Conservation (phyloP, 2,888 invertebrate genomes). For the Lithophane ornitopus region DNA sequence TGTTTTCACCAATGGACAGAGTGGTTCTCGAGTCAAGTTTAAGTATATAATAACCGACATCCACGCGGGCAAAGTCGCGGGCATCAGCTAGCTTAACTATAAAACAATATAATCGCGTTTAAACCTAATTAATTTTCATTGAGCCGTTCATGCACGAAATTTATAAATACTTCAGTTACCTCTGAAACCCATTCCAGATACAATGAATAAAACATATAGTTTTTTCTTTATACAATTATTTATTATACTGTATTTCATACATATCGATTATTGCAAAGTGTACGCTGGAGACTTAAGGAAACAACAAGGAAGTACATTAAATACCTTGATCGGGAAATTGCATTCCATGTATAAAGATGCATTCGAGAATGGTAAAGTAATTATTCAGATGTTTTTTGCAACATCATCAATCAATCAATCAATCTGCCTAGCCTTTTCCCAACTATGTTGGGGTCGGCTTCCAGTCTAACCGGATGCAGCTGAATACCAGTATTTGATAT, state of each 20-base stretch:
- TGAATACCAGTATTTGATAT: too few relatives aligned
- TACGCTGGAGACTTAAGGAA: constrained; percentile 21
- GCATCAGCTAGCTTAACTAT: too few relatives aligned
- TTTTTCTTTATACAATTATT: constrained; percentile 20
- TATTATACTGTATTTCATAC: constrained; percentile 7
- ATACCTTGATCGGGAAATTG: constrained; percentile 67
- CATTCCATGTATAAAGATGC: constrained; percentile 75
- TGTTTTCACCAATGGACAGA: too few relatives aligned
- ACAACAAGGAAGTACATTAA: constrained; percentile 42
- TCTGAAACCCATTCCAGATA: constrained; percentile 46
- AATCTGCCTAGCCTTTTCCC: too few relatives aligned
- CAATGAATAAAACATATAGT: constrained; percentile 9
- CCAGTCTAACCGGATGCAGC: too few relatives aligned
- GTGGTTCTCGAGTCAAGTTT: too few relatives aligned
- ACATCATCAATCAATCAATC: neutral
- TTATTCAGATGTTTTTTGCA: neutral
- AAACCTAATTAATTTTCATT: constrained; percentile 74
- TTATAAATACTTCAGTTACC: constrained; percentile 49
- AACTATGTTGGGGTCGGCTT: too few relatives aligned
- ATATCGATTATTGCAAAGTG: constrained; percentile 33
- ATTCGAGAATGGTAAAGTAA: constrained; percentile 67
- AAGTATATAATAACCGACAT: too few relatives aligned
- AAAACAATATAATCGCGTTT: constrained; percentile 17
- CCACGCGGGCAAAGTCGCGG: too few relatives aligned
- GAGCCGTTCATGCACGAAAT: constrained; percentile 72